Percentiles rank a stretch among this genome's conserved stretches.
phyloP scores from a whole-genome alignment of 1,140 invertebrate species.

The Magallana ariakensis region DNA sequence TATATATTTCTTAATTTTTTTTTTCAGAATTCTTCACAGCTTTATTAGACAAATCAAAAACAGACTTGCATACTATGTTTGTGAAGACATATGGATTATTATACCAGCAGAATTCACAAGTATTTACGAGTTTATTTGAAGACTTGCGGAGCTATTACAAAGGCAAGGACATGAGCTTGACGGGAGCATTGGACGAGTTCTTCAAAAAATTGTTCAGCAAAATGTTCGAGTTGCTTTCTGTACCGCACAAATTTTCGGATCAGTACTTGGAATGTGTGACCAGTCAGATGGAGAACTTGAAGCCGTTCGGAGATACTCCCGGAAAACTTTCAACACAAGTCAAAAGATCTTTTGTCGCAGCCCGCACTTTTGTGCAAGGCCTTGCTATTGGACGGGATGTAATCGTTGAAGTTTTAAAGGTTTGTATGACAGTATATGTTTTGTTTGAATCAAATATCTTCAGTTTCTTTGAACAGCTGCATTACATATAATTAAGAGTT shows the following conservation, averaged over 20 bases:
- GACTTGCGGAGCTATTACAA: conserved; percentile 94
- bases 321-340: conserved; percentile 93
- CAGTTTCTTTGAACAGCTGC: not conserved
- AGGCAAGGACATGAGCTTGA: conserved; percentile 86
- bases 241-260: conserved; percentile 92
- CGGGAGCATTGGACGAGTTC: conserved; percentile 93
- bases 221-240: conserved; percentile 96
- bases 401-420: conserved; percentile 89
- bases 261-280: conserved; percentile 92
- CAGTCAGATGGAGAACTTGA: conserved; percentile 93
- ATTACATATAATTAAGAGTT: not conserved
- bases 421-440: conserved; percentile 79
- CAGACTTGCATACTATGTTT: conserved; percentile 96
- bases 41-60: conserved; percentile 89
- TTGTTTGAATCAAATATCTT: not conserved
- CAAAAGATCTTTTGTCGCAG: conserved; percentile 95
- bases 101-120: conserved; percentile 95
- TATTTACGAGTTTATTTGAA: conserved; percentile 94
- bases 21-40: conserved; percentile 91
- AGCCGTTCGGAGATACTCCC: conserved; percentile 96
- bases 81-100: conserved; percentile 95
- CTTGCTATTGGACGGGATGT: conserved; percentile 90
- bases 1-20: conserved; percentile 46
- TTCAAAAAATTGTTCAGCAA: conserved; percentile 95
- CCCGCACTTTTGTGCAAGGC: conserved; percentile 94